These are phyloP conservation scores for Corythaeola cristata DNA, from an alignment of 2,113 vertebrate genomes.

Conservation along the genomic window DNA sequence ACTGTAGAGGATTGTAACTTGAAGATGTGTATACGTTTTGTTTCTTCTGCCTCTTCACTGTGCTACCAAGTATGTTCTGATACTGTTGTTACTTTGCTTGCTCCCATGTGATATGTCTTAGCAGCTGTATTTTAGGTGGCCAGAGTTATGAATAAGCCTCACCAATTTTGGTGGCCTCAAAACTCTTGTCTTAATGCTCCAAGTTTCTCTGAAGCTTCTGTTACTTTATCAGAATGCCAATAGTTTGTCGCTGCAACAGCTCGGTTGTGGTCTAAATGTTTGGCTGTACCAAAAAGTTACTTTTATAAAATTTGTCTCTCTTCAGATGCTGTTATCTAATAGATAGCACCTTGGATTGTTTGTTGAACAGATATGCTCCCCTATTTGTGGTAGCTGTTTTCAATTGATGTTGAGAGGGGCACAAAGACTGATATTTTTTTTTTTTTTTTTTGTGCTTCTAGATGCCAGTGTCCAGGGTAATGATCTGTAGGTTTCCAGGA, in stretches of 20 bases:
- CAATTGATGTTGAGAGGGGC: neutral
- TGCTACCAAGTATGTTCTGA: neutral
- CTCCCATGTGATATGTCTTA: neutral
- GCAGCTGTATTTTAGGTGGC: neutral
- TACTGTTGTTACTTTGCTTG: neutral
- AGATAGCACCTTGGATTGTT: neutral
- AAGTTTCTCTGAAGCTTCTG: neutral
- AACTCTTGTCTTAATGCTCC: neutral
- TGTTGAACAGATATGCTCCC: neutral
- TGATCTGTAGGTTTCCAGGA: conserved; percentile 41
- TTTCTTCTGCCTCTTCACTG: neutral
- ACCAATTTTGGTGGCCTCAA: neutral
- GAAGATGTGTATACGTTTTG: neutral
- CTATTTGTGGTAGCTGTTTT: neutral
- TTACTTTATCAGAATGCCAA: neutral
- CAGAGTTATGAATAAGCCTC: neutral
- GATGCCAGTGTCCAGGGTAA: conserved; percentile 3
- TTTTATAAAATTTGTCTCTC: neutral
- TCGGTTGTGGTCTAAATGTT: neutral
- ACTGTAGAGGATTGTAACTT: neutral
- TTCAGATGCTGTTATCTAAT: neutral
- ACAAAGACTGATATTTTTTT: neutral
- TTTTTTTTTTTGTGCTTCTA: neutral
- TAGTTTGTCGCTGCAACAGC: neutral
- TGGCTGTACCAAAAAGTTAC: neutral